Evolutionary conservation across 2,797 vertebrate genomes (phyloP).

Genomic region (Scarus forsteni): DNA sequence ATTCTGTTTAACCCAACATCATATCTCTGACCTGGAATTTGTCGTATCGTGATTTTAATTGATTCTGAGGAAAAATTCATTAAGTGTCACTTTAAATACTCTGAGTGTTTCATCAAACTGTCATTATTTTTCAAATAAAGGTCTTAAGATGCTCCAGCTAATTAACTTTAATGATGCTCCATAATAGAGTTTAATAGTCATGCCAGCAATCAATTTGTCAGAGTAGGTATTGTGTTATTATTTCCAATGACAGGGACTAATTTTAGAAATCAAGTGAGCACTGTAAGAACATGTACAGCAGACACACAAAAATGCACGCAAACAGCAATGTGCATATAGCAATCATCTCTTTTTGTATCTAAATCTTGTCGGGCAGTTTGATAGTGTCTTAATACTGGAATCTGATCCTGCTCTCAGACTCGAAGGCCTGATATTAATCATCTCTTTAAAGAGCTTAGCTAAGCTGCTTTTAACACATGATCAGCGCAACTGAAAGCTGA

Average conservation of each 20-base stretch:
- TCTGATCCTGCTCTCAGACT: conserved; percentile 47
- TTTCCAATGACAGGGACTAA: conserved; percentile 26
- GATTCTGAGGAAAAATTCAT: conserved; percentile 42
- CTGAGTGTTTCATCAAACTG: conserved; percentile 52
- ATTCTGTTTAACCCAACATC: conserved; percentile 10
- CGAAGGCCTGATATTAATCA: conserved; percentile 52
- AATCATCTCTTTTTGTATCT: conserved; percentile 22
- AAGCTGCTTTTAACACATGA: conserved; percentile 68
- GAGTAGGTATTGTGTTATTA: conserved; percentile 31
- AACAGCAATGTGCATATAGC: conserved; percentile 30
- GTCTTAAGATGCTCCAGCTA: conserved; percentile 54
- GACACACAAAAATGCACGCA: conserved; percentile 13
- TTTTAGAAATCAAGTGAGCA: conserved; percentile 26
- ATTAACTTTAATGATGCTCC: conserved; percentile 59
- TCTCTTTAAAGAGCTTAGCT: conserved; percentile 61
- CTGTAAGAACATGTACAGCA: conserved; percentile 2
- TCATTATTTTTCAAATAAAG: conserved; percentile 57
- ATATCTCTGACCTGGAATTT: conserved; percentile 6
- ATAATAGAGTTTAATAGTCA: conserved; percentile 50
- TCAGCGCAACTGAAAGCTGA: conserved; percentile 43
- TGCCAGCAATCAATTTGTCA: conserved; percentile 57
- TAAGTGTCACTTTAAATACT: conserved; percentile 40
- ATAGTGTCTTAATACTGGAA: conserved; percentile 49
- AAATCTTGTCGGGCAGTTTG: conserved; percentile 36
- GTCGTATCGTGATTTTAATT: conserved; percentile 24